Evolutionary conservation across 2,797 vertebrate species (phyloP), one percentile per base, ranked within the genome.

Genomic region (Bucorvus abyssinicus): DNA sequence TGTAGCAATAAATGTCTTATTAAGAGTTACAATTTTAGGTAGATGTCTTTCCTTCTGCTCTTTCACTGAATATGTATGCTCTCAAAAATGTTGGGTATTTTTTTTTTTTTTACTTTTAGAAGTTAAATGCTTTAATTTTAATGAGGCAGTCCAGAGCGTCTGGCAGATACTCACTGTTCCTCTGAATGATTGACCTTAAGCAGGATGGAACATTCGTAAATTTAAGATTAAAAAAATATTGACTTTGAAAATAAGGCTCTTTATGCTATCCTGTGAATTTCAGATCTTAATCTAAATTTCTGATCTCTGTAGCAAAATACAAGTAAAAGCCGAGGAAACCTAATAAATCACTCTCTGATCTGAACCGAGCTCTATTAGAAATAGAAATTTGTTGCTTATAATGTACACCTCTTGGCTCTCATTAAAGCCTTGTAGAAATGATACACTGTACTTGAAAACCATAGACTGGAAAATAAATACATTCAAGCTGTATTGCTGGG

Each of bases 371-470:
- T 77, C 82, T 61, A 83, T 93, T 94, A 87, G 90, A 95, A 97
- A 95, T n/a, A 83, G 75, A 91, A 95, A 84, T 79, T 55, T 73
- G 74, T 95, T 95, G 49, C 68, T 95, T 87, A 56, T 86, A 92
- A 88, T n/a, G 53, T 73, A 56, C 24, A 92, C 77, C 86, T 97
- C 90, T 94, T 84, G 76, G 94, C 85, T 97, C 96, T 96, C 89
- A 93, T 94, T 95, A 96, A 96, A 94, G 67, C 69, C 75, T 94
- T 92, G 79, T 79, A 93, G 86, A 96, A 96, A 91, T 96, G 82
- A 97, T 96, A 89, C 10, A 77, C 81, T 87, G 80, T 96, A 60
- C 89, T 96, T 95, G 89, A 96, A 96, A 97, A 93, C 70, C 68
- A 71, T 84, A 85, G 92, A 81, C 67, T 88, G 90, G 88, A 96